Base-by-base conservation (phyloP, 2,113 vertebrate species). In the Cottus gobio region DNA sequence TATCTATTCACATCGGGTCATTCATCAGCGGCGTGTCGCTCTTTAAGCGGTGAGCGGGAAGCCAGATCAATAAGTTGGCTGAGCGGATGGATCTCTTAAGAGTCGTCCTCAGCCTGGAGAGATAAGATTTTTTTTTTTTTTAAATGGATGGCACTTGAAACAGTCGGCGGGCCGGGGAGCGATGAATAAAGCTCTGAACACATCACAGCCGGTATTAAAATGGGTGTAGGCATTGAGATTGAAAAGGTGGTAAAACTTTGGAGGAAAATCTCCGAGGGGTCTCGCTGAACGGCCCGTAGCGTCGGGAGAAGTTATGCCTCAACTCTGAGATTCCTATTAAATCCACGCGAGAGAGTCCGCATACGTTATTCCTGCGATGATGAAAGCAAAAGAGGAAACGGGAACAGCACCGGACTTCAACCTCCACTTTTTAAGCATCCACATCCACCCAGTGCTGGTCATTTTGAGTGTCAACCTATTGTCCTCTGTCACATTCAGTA, bases 11-110 rank as follows among this genome's bases (percentile, higher is more conserved):
- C 36, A 58, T n/a, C 46, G 18, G 75, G 78, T 88, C 84, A 76
- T 90, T 87, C 80, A 87, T 91, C 87, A 90, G 88, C 87, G 26
- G 7, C 0, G 42, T 77, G 82, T 77, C 74, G 56, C 83, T 86
- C 82, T 85, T 80, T 80, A 87, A 89, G 82, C 85, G 76, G 80
- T 22, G 66, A 84, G 79, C 82, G 65, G 83, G 89, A 82, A 82
- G 78, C 77, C 68, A 48, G 89, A 90, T 91, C 89, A 88, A 89
- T 91, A 90, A 56, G 83, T 83, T 20, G 82, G 80, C 80, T 88
- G 80, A 87, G 67, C 65, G 30, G 81, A 86, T 68, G 82, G 77
- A 77, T 91, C 79, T 76, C 79, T 89, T 80, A 86, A 79, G 85
- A 81, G 30, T 79, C 73, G 63, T 87, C 80, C 64, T 86, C 80